Percentiles rank a stretch among this genome's conserved stretches.
Evolutionary conservation across 2,113 vertebrate species (phyloP).

Genomic region (Sinosuthora webbiana): DNA sequence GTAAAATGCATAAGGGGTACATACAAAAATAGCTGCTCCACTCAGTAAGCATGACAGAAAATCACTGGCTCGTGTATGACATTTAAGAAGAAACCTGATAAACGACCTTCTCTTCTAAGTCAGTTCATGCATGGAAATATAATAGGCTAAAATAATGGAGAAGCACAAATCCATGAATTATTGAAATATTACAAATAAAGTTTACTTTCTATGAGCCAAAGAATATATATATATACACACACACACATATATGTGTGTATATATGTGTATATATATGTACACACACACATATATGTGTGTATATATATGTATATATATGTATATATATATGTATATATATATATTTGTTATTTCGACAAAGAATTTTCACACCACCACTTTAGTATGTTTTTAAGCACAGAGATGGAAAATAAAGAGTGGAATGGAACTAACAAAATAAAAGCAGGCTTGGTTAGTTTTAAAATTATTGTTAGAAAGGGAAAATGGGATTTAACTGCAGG

Average conservation of each 20-base stretch:
- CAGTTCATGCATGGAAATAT: neutral
- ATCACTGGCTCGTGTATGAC: neutral
- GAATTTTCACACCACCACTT: neutral
- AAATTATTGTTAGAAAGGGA: neutral
- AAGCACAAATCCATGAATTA: neutral
- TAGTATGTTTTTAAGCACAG: neutral
- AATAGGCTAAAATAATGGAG: neutral
- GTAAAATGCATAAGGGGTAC: neutral
- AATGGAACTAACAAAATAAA: neutral
- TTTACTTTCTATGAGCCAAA: neutral
- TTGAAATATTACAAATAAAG: neutral
- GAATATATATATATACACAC: neutral
- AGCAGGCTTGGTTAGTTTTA: neutral
- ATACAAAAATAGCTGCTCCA: neutral
- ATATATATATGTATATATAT: neutral
- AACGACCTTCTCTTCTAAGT: neutral
- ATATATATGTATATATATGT: neutral
- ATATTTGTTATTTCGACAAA: neutral
- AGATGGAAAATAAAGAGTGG: neutral
- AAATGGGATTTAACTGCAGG: neutral
- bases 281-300: too few species aligned
- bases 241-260: too few species aligned
- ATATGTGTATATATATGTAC: too few species aligned
- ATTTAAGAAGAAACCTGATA: neutral
- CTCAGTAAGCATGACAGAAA: neutral